These are phyloP conservation scores for Heliothis peltigera DNA, from an alignment of 2,888 invertebrate species.

Conservation along the genomic window DNA sequence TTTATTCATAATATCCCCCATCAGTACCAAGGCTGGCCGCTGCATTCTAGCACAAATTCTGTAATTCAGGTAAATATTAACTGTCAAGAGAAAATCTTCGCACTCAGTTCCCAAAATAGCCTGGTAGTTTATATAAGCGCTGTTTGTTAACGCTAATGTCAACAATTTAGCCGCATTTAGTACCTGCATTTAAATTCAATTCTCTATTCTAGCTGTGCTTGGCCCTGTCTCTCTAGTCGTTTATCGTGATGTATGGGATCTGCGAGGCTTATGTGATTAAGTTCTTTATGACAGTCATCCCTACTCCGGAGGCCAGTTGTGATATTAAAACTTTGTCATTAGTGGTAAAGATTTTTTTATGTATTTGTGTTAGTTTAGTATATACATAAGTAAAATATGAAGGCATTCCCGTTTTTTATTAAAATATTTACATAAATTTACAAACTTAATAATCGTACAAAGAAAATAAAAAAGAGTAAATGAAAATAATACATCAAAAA, in stretches of 20 bases:
- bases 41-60: neutral
- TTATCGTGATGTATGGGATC: constrained; percentile 20
- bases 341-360: neutral
- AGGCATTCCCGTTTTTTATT: constrained; percentile 4
- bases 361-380: neutral
- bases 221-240: constrained; percentile 3
- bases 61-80: neutral
- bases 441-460: too few species aligned
- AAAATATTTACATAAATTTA: too few species aligned
- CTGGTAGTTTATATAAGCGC: neutral
- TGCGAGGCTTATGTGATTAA: constrained; percentile 12
- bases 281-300: constrained; percentile 29
- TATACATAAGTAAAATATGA: neutral
- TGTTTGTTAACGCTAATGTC: constrained; percentile 19
- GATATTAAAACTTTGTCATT: constrained; percentile 43
- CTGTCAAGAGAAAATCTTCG: constrained; percentile 6
- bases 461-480: too few species aligned
- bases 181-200: constrained; percentile 22
- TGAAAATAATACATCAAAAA: too few species aligned
- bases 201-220: constrained; percentile 1
- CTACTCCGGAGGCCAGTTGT: constrained; percentile 4
- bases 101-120: neutral
- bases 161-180: constrained; percentile 16
- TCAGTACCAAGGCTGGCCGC: neutral
- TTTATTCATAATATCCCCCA: neutral